These are phyloP conservation scores for Helarctos malayanus DNA, from an alignment of 2,797 vertebrate genomes.

Conservation along the genomic window DNA sequence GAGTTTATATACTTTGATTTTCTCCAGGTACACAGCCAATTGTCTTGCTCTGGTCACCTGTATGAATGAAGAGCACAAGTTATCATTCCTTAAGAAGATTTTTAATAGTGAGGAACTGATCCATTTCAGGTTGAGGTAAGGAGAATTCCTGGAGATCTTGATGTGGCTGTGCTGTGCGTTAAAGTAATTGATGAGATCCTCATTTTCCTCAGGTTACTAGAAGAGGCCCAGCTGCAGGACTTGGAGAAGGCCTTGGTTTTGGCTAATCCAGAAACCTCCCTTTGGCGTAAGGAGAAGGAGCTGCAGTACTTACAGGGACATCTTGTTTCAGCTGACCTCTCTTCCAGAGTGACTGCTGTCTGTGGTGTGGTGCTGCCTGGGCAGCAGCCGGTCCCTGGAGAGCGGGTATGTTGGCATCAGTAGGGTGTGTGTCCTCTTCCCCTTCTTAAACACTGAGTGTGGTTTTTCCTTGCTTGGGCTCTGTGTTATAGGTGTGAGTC, in stretches of 20 bases:
- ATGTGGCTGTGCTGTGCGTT: neutral
- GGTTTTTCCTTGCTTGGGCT: neutral
- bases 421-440: neutral
- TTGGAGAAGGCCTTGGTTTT: conserved; percentile 95
- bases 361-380: conserved; percentile 95
- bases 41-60: conserved; percentile 96
- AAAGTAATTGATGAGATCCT: conserved; percentile 65
- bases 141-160: neutral
- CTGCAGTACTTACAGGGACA: conserved; percentile 92
- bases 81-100: conserved; percentile 96
- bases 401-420: conserved; percentile 88
- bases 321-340: conserved; percentile 94
- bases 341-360: conserved; percentile 93
- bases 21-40: conserved; percentile 95
- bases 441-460: neutral
- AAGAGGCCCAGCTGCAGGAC: conserved; percentile 94
- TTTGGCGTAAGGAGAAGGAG: conserved; percentile 93
- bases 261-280: conserved; percentile 92
- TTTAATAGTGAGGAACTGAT: conserved; percentile 95
- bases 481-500: neutral
- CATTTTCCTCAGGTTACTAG: conserved; percentile 91
- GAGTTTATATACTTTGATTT: conserved; percentile 36
- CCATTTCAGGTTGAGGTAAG: conserved; percentile 96
- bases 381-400: conserved; percentile 80
- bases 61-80: conserved; percentile 98